Evolutionary conservation across 2,797 vertebrate species (phyloP).

Genomic region (Manis javanica): DNA sequence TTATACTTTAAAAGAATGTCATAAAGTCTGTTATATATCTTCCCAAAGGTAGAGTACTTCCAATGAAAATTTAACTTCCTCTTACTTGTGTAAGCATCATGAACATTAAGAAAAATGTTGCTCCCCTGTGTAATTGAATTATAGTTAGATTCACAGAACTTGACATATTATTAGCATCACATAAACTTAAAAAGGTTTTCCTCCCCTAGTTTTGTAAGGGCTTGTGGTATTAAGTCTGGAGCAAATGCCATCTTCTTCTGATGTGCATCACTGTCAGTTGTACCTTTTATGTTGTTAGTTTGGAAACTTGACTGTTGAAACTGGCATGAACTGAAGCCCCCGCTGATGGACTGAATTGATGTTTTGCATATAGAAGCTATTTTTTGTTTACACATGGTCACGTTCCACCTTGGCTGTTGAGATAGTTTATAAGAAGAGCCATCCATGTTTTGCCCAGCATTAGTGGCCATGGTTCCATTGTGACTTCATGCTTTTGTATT

Average conservation of each 20-base stretch:
- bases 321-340: slow-evolving; percentile 45
- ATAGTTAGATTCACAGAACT: slow-evolving; percentile 48
- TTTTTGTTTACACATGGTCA: neutral
- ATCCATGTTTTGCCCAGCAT: neutral
- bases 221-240: slow-evolving; percentile 64
- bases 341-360: neutral
- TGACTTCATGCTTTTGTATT: neutral
- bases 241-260: slow-evolving; percentile 41
- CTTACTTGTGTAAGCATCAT: slow-evolving; percentile 56
- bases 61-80: neutral
- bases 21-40: neutral
- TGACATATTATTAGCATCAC: neutral
- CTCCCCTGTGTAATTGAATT: neutral
- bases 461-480: neutral
- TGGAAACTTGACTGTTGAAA: slow-evolving; percentile 59
- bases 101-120: neutral
- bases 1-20: slow-evolving; percentile 1
- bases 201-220: neutral
- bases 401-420: neutral
- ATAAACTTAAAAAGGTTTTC: slow-evolving; percentile 1
- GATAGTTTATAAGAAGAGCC: neutral
- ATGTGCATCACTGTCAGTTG: slow-evolving; percentile 54
- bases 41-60: slow-evolving; percentile 62
- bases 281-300: slow-evolving; percentile 43
- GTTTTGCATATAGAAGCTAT: slow-evolving; percentile 22